These are phyloP conservation scores for Mactromeris polynyma DNA, from an alignment of 2,888 invertebrate species.

Conservation along the genomic window DNA sequence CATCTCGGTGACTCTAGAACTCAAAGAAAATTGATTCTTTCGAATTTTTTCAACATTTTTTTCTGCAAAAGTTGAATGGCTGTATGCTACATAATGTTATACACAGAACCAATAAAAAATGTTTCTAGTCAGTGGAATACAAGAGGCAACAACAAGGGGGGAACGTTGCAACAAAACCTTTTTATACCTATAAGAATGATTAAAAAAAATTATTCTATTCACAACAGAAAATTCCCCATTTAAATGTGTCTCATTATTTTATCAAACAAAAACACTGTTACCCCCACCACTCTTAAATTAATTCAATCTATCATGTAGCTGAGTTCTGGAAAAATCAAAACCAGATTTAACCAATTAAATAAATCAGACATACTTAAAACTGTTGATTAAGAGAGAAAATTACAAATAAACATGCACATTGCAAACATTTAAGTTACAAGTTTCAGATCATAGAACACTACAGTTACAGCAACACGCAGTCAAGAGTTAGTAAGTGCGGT, in stretches of 20 bases:
- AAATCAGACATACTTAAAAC: constrained; percentile 15
- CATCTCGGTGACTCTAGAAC: too few relatives aligned
- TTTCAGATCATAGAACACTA: not conserved
- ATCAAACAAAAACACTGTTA: not conserved
- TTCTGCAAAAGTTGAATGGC: too few relatives aligned
- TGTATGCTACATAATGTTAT: too few relatives aligned
- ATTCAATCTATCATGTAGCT: not conserved
- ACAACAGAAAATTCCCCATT: not conserved
- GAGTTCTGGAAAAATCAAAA: not conserved
- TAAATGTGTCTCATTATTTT: not conserved
- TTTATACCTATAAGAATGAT: not conserved
- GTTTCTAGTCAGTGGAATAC: too few relatives aligned
- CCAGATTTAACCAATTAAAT: constrained; percentile 15
- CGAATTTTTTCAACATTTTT: too few relatives aligned
- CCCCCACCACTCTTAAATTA: not conserved
- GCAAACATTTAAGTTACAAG: not conserved
- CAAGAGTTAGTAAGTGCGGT: not conserved
- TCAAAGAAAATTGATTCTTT: too few relatives aligned
- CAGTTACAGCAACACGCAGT: not conserved
- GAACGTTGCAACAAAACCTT: too few relatives aligned
- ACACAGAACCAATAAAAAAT: too few relatives aligned
- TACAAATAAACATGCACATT: not conserved
- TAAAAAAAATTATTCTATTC: not conserved
- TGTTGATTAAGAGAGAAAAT: constrained; percentile 9
- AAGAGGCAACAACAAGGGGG: too few relatives aligned